Evolutionary conservation across 2,888 invertebrate genomes (phyloP).

Genomic region (Amiota communis): DNA sequence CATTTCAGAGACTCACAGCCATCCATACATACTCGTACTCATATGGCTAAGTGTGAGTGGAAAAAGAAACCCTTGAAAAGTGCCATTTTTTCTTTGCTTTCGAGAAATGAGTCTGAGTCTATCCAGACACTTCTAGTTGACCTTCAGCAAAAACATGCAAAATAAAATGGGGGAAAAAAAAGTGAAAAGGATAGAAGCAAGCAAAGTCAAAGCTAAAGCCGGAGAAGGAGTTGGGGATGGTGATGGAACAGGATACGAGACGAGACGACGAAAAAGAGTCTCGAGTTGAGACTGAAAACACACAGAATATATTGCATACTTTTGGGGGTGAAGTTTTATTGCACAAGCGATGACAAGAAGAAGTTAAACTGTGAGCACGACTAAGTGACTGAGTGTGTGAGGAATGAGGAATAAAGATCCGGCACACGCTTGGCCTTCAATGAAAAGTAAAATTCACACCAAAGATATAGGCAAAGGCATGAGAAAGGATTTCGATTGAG

Average conservation of each 20-base stretch:
- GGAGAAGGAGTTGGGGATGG: not conserved
- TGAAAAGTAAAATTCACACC: constrained; percentile 29
- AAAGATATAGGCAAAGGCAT: not conserved
- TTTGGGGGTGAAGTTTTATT: constrained; percentile 54
- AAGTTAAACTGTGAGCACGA: not conserved
- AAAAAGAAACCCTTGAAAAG: constrained; percentile 25
- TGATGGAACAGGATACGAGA: not conserved
- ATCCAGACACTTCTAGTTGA: constrained; percentile 29
- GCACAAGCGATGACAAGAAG: constrained; percentile 28
- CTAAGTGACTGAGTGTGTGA: not conserved
- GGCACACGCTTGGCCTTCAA: constrained; percentile 26
- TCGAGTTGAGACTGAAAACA: constrained; percentile 37
- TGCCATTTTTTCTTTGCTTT: constrained; percentile 26
- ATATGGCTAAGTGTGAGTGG: not conserved
- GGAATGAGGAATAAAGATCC: not conserved
- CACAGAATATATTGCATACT: constrained; percentile 65
- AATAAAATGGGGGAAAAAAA: too few species aligned
- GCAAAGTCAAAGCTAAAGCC: not conserved
- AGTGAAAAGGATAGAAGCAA: too few species aligned
- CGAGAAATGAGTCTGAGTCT: constrained; percentile 5
- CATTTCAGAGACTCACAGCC: constrained; percentile 20
- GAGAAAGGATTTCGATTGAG: not conserved
- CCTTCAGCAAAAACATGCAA: constrained; percentile 8
- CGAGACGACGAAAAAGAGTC: constrained; percentile 13
- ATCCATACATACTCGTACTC: not conserved